A percentile compares a stretch with the other conserved stretches of the same genome.
Conservation (phyloP, 2,113 vertebrate genomes). For the Lota lota region DNA sequence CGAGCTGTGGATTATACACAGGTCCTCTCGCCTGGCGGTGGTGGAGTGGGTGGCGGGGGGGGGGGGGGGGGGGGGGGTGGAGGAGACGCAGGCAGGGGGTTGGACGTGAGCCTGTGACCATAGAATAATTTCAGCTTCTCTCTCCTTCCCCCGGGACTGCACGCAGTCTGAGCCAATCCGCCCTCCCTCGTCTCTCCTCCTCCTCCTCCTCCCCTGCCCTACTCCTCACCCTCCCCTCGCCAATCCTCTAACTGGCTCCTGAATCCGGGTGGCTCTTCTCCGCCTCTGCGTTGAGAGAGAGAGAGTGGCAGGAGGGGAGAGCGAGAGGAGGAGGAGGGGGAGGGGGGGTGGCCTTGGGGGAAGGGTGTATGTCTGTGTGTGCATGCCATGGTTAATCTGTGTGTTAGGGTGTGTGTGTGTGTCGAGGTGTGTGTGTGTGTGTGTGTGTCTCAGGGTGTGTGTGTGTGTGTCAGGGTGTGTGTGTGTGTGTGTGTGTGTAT, state of each 20-base stretch:
- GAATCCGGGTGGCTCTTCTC: constrained; percentile 74
- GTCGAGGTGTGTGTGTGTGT: too few relatives aligned
- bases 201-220: constrained; percentile 56
- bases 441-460: too few relatives aligned
- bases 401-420: too few relatives aligned
- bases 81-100: constrained; percentile 33
- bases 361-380: constrained; percentile 4
- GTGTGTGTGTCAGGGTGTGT: too few relatives aligned
- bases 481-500: not conserved
- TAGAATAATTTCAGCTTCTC: constrained; percentile 76
- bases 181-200: constrained; percentile 14
- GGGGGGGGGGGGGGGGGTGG: constrained; percentile 5
- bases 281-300: constrained; percentile 37
- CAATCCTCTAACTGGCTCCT: constrained; percentile 70
- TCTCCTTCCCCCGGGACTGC: constrained; percentile 72
- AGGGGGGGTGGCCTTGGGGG: not conserved
- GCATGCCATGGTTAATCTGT: too few relatives aligned
- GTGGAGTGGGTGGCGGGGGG: constrained; percentile 18
- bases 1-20: constrained; percentile 70
- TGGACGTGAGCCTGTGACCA: constrained; percentile 55
- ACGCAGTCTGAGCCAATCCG: constrained; percentile 70
- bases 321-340: not conserved
- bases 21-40: constrained; percentile 65
- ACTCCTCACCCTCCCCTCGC: constrained; percentile 39
- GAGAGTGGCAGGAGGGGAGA: constrained; percentile 23